A percentile compares a stretch with the other conserved stretches of the same genome.
Conservation (phyloP, 2,797 vertebrate species). For the Discoglossus pictus region DNA sequence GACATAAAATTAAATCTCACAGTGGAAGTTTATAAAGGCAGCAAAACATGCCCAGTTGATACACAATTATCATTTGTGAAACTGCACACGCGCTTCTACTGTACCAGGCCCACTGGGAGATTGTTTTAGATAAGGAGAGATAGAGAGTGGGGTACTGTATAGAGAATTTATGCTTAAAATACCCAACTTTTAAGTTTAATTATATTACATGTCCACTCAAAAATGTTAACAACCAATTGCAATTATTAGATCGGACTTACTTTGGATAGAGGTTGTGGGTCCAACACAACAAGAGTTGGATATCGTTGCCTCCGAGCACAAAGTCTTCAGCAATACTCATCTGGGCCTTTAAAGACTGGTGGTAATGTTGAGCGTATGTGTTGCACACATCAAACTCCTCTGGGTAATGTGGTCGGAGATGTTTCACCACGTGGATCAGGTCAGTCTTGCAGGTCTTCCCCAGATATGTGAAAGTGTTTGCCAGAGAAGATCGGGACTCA, state of each 20-base stretch:
- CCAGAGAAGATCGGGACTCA: conserved; percentile 65
- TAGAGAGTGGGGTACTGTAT: no score
- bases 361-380: conserved; percentile 78
- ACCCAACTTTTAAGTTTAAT: no score
- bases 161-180: no score
- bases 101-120: no score
- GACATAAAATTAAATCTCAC: no score
- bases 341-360: conserved; percentile 71
- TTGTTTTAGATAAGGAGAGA: no score
- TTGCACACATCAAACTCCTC: conserved; percentile 74
- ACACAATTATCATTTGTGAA: no score
- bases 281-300: conserved; percentile 80
- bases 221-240: no score
- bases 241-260: conserved; percentile 80
- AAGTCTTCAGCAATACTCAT: conserved; percentile 60
- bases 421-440: conserved; percentile 71
- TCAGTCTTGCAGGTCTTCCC: conserved; percentile 79
- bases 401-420: conserved; percentile 75
- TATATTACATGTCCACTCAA: no score
- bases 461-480: conserved; percentile 71
- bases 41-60: no score
- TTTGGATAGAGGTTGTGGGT: conserved; percentile 77
- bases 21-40: no score
- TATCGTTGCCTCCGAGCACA: conserved; percentile 70
- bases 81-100: no score